phyloP scores from a whole-genome alignment of 2,888 invertebrate genomes.

The Tetragonula carbonaria region DNA sequence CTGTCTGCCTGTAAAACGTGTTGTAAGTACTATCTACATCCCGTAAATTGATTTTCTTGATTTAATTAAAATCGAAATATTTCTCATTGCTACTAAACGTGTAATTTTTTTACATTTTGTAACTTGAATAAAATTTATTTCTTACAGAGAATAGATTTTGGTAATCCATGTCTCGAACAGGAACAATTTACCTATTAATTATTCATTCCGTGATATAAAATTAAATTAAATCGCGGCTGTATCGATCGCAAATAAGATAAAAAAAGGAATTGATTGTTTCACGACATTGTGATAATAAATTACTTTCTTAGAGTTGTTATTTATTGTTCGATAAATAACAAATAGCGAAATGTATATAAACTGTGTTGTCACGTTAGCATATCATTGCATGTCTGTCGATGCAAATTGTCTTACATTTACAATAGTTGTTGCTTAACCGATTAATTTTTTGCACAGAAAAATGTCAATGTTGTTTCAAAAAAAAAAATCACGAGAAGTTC shows the following conservation, averaged over 20 bases:
- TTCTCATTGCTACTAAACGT: not conserved
- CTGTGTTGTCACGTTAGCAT: not conserved
- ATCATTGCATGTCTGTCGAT: not conserved
- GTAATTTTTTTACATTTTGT: not conserved
- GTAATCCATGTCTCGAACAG: not conserved
- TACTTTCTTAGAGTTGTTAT: not conserved
- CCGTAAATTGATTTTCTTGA: not conserved
- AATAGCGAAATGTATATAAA: not conserved
- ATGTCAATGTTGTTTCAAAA: not conserved
- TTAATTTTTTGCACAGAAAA: not conserved
- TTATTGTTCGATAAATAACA: not conserved
- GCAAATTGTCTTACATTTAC: not conserved
- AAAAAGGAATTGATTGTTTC: not conserved
- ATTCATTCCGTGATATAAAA: not conserved
- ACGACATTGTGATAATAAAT: not conserved
- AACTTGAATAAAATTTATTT: not conserved
- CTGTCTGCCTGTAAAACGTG: slow-evolving; percentile 69
- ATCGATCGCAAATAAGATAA: not conserved
- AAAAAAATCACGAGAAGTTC: not conserved
- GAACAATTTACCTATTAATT: not conserved
- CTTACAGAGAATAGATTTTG: not conserved
- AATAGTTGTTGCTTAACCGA: not conserved
- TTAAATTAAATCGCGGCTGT: no score
- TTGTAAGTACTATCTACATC: slow-evolving; percentile 73
- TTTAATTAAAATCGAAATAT: not conserved